A percentile compares a stretch with the other conserved stretches of the same genome.
phyloP scores from a whole-genome alignment of 2,888 invertebrate genomes.

The Orthosia incerta region DNA sequence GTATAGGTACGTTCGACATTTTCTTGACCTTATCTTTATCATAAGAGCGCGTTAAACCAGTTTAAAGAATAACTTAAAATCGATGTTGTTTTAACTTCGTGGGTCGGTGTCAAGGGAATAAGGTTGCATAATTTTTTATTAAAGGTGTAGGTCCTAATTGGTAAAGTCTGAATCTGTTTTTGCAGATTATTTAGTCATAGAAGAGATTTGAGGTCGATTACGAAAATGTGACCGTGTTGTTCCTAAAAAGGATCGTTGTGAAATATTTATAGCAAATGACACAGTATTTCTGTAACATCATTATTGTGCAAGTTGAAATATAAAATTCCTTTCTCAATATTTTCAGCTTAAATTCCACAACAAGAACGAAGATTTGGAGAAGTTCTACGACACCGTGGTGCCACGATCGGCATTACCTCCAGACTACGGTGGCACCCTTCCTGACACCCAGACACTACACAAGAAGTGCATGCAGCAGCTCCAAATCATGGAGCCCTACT shows the following conservation, averaged over 20 bases:
- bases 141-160: background rate
- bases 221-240: background rate
- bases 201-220: conserved; percentile 14
- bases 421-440: conserved; percentile 92
- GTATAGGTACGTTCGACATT: conserved; percentile 5
- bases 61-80: conserved; percentile 13
- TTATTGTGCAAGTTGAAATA: conserved; percentile 1
- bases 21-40: conserved; percentile 4
- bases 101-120: conserved; percentile 20
- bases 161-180: conserved; percentile 1
- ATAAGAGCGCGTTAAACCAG: conserved; percentile 17
- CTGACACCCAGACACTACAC: conserved; percentile 86
- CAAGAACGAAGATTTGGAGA: conserved; percentile 89
- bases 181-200: background rate
- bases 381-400: conserved; percentile 90
- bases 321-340: background rate
- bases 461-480: conserved; percentile 84
- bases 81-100: conserved; percentile 3
- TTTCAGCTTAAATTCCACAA: conserved; percentile 92
- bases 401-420: conserved; percentile 91
- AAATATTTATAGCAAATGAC: background rate
- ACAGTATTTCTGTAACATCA: background rate
- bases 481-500: conserved; percentile 80
- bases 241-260: background rate
- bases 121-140: conserved; percentile 8